phyloP scores from a whole-genome alignment of 2,113 vertebrate genomes.

The Rhombomys opimus region DNA sequence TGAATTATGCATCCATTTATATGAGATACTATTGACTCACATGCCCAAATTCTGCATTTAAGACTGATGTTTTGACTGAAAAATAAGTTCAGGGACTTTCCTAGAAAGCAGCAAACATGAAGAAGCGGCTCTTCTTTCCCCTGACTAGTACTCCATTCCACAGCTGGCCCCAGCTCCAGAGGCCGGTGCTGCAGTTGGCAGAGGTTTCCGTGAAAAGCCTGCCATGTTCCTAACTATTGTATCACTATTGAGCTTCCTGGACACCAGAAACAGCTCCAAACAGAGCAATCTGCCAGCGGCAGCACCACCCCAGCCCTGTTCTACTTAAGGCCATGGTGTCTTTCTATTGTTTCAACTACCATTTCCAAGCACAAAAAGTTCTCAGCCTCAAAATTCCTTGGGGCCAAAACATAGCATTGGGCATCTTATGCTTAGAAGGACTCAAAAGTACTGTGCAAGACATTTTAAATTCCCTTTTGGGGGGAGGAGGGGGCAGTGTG shows the following conservation, averaged over 20 bases:
- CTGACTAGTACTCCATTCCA: not conserved
- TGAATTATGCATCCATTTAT: not conserved
- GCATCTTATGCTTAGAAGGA: conserved; percentile 69
- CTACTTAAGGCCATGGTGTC: conserved; percentile 37
- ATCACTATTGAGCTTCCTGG: not conserved
- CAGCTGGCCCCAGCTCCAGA: not conserved
- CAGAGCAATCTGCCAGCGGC: conserved; percentile 12
- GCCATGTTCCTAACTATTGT: conserved; percentile 58
- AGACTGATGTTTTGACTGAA: conserved; percentile 40
- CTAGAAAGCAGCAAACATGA: conserved; percentile 25
- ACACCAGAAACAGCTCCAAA: not conserved
- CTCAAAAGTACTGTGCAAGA: conserved; percentile 33
- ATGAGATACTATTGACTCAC: not conserved
- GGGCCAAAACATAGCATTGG: conserved; percentile 74
- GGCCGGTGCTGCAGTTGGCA: not conserved
- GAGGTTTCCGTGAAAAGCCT: not conserved
- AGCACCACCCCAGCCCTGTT: conserved; percentile 50
- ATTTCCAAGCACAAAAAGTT: conserved; percentile 63
- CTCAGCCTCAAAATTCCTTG: conserved; percentile 70
- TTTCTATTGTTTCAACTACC: conserved; percentile 59
- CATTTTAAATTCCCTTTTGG: conserved; percentile 35
- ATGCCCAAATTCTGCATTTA: not conserved
- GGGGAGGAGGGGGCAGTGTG: not conserved
- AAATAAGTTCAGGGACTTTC: conserved; percentile 38
- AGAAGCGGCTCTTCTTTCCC: not conserved